These are phyloP conservation scores for Ateles fusciceps DNA, from an alignment of 2,797 vertebrate species.

Conservation along the genomic window DNA sequence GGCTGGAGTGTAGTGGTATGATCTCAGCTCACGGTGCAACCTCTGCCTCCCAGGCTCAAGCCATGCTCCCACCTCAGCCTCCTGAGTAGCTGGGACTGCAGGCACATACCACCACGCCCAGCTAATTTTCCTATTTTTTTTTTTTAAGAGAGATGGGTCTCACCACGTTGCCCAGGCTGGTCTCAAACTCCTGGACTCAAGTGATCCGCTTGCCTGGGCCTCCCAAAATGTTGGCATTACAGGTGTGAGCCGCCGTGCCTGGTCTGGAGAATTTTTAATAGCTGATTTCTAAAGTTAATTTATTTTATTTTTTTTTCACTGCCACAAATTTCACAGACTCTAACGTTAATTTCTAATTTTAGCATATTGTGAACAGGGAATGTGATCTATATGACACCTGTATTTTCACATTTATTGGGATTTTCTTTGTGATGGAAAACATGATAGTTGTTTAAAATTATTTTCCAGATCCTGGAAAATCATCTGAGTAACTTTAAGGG, in stretches of 20 bases:
- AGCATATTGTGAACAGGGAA: neutral
- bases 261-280: neutral
- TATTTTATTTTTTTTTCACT: neutral
- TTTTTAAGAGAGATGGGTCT: neutral
- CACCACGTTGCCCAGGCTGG: neutral
- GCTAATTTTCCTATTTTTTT: neutral
- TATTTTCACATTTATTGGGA: neutral
- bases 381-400: neutral
- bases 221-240: neutral
- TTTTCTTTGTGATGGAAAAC: neutral
- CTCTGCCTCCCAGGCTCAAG: neutral
- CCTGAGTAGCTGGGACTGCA: neutral
- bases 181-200: neutral
- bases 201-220: accelerated
- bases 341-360: neutral
- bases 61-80: neutral
- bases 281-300: neutral
- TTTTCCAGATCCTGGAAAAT: neutral
- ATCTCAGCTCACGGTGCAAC: neutral
- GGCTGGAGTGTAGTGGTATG: neutral
- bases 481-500: neutral
- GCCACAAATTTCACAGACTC: no score
- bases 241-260: neutral
- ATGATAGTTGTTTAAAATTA: neutral
- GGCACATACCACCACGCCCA: neutral